Evolutionary conservation across 2,888 invertebrate genomes (phyloP).

Genomic region (Amphimallon solstitiale): DNA sequence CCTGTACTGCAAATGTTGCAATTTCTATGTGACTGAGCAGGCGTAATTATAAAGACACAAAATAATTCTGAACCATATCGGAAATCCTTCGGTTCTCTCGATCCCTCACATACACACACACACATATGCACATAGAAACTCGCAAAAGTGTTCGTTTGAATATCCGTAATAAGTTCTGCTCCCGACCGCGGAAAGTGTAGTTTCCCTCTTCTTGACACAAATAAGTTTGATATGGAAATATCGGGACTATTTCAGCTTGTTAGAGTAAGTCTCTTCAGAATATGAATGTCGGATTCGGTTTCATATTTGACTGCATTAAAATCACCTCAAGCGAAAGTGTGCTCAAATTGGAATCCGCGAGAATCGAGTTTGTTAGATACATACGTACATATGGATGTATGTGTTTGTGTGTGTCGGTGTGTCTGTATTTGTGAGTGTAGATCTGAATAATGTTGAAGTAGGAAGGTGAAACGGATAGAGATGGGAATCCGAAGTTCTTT

Average conservation of each 20-base stretch:
- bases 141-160: conserved; percentile 25
- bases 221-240: conserved; percentile 38
- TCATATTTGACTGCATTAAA: conserved; percentile 51
- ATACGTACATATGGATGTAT: neutral
- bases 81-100: no score
- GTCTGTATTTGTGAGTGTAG: neutral
- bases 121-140: no score
- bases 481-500: conserved; percentile 9
- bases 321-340: conserved; percentile 50
- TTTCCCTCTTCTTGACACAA: conserved; percentile 29
- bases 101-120: no score
- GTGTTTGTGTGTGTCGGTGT: neutral
- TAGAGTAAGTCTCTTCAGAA: conserved; percentile 49
- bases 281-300: conserved; percentile 51
- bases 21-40: no score
- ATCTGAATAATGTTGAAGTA: neutral
- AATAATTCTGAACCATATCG: no score
- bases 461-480: conserved; percentile 14
- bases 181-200: conserved; percentile 12
- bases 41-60: no score
- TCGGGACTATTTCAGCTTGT: conserved; percentile 47
- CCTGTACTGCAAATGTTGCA: no score
- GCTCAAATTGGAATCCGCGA: conserved; percentile 47
- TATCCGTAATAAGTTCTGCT: conserved; percentile 27
- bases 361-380: conserved; percentile 35